Evolutionary conservation across 2,113 vertebrate species (phyloP).

Genomic region (Dipodomys ordii): DNA sequence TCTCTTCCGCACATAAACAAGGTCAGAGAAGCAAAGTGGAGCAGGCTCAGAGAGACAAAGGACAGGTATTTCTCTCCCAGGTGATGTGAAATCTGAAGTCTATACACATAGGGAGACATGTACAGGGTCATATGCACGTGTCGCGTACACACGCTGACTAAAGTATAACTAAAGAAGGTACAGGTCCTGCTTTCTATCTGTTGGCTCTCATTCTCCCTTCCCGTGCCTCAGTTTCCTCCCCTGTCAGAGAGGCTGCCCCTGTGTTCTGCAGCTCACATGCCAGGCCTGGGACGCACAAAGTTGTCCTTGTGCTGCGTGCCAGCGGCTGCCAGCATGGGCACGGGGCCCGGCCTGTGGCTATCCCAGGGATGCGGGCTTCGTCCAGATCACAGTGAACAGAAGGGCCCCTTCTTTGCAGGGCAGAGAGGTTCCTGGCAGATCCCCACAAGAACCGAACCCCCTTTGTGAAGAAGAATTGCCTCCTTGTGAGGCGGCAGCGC

Average conservation of each 20-base stretch:
- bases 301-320: constrained; percentile 60
- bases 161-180: no score
- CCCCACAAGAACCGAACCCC: constrained; percentile 58
- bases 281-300: constrained; percentile 63
- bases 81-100: no score
- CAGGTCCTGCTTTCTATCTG: neutral
- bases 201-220: neutral
- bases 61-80: no score
- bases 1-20: no score
- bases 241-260: neutral
- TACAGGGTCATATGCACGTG: no score
- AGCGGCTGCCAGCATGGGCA: constrained; percentile 67
- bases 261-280: neutral
- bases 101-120: no score
- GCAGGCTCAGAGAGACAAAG: no score
- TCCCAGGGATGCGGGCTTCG: constrained; percentile 37
- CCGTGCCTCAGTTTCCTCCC: constrained; percentile 30
- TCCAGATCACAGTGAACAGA: constrained; percentile 70
- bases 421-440: constrained; percentile 39
- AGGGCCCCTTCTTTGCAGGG: constrained; percentile 69
- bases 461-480: constrained; percentile 69
- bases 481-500: constrained; percentile 35
- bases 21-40: no score
- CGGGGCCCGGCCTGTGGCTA: constrained; percentile 47
- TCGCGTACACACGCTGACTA: no score